Evolutionary conservation across 2,888 invertebrate genomes (phyloP), one percentile per base, ranked within the genome.

Genomic region (Alviniconcha strummeri): DNA sequence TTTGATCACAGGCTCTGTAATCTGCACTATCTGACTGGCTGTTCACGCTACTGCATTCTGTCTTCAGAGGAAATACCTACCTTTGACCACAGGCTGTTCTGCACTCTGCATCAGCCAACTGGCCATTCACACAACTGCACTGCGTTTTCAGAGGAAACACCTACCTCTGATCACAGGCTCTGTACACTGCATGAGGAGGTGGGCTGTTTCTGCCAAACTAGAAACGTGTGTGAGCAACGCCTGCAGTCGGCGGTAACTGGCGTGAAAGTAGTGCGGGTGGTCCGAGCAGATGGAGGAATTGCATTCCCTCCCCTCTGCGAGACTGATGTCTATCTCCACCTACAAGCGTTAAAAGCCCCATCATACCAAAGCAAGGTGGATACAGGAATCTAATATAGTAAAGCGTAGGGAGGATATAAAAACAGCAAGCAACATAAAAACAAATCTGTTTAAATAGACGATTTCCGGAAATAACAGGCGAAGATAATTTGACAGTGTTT

Each of bases 291-390:
- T 17, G 56, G 76, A 76, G 15, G 76, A 76, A 8, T 56, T 8
- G 17, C 55, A 76, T 52, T 52, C 36, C 36, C 52, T 75, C 64
- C 67, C 86, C 76, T 91, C 91, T 78, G 87, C 76, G 84, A 90
- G 80, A 56, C 88, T 88, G 9, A 83, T 85, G 84, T 91, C 90
- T 54, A 90, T 83, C 85, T 91, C 90, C 82, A 90, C 87, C 91
- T 91, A 83, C 5, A 85, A 72, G 56, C 55, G 57, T 19, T 19
- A 55, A 54, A 83, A 13, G 79, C 75, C 17, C 13, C 57, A n/a
- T 13, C 17, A 55, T 56, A 0, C 60, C 56, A 15, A 69, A 69
- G 69, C 69, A 15, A 17, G 69, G 69, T 69, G 4, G 6, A 17
- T n/a, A n/a, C 69, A 69, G 9, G n/a, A 17, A n/a, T 69, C 64